Evolutionary conservation across 2,113 vertebrate species (phyloP).

Genomic region (Siniperca chuatsi): DNA sequence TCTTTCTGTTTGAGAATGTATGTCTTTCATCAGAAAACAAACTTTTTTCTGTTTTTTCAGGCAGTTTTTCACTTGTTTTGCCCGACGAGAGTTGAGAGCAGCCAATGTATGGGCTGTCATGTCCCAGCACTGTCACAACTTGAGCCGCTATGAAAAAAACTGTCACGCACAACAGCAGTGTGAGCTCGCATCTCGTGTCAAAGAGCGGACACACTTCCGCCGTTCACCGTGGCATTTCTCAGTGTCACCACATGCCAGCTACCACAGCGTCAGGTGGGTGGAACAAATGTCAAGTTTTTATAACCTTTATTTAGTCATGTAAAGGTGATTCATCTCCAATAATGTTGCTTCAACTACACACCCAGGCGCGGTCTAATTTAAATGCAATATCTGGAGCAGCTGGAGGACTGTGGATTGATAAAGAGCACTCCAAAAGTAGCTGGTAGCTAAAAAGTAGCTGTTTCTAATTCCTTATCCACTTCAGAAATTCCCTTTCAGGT

Average conservation of each 20-base stretch:
- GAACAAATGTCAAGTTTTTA: slow-evolving; percentile 71
- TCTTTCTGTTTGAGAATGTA: slow-evolving; percentile 12
- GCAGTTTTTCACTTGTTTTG: background rate
- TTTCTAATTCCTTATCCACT: background rate
- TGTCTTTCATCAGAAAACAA: background rate
- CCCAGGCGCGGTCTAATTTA: background rate
- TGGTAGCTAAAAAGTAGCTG: background rate
- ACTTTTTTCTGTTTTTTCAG: background rate
- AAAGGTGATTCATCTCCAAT: slow-evolving; percentile 38
- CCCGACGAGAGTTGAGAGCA: background rate
- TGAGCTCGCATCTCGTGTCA: slow-evolving; percentile 55
- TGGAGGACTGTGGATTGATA: background rate
- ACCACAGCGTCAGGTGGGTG: slow-evolving; percentile 44
- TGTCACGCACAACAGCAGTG: slow-evolving; percentile 31
- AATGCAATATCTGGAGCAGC: background rate
- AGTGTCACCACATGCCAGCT: slow-evolving; percentile 52
- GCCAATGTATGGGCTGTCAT: slow-evolving; percentile 26
- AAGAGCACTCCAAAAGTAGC: background rate
- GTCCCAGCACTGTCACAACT: slow-evolving; percentile 16
- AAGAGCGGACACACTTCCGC: slow-evolving; percentile 20
- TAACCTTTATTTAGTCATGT: slow-evolving; percentile 61
- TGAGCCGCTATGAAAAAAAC: slow-evolving; percentile 15
- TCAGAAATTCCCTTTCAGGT: background rate
- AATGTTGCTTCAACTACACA: slow-evolving; percentile 20
- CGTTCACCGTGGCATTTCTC: slow-evolving; percentile 66